Evolutionary conservation across 1,140 invertebrate genomes (phyloP).

Genomic region (Monochamus saltuarius): DNA sequence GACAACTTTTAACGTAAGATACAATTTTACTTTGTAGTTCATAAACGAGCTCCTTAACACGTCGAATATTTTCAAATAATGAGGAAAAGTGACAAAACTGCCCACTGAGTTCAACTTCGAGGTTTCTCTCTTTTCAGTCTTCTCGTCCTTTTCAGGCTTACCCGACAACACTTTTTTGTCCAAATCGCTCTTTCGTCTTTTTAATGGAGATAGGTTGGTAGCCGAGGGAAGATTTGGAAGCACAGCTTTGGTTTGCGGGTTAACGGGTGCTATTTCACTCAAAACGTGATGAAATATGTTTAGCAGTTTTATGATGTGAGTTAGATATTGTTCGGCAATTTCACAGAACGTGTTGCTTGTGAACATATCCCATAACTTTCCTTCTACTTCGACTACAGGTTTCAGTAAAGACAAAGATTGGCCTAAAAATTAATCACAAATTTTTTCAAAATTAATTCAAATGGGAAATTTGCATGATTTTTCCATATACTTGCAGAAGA

Average conservation of each 20-base stretch:
- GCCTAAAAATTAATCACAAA: constrained; percentile 19
- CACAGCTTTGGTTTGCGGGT: constrained; percentile 59
- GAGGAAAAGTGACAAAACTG: constrained; percentile 65
- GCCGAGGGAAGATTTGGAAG: constrained; percentile 54
- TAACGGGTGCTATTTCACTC: constrained; percentile 67
- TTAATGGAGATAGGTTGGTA: constrained; percentile 55
- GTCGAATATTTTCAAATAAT: constrained; percentile 79
- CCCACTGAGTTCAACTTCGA: constrained; percentile 57
- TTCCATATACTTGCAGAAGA: neutral
- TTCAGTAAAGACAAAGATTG: constrained; percentile 21
- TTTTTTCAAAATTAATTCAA: neutral
- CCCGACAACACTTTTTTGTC: constrained; percentile 39
- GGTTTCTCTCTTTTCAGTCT: constrained; percentile 49
- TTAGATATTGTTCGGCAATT: constrained; percentile 63
- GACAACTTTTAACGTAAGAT: constrained; percentile 2
- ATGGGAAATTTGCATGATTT: constrained; percentile 1
- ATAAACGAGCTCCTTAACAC: constrained; percentile 72
- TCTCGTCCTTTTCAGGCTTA: constrained; percentile 39
- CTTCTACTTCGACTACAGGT: constrained; percentile 23
- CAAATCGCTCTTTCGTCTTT: constrained; percentile 51
- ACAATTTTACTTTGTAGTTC: constrained; percentile 69
- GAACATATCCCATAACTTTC: constrained; percentile 58
- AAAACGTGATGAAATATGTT: constrained; percentile 76
- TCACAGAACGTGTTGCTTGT: constrained; percentile 53
- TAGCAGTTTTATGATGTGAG: constrained; percentile 68